Conservation (phyloP, 2,888 invertebrate genomes). For the Drosophila barbarae region DNA sequence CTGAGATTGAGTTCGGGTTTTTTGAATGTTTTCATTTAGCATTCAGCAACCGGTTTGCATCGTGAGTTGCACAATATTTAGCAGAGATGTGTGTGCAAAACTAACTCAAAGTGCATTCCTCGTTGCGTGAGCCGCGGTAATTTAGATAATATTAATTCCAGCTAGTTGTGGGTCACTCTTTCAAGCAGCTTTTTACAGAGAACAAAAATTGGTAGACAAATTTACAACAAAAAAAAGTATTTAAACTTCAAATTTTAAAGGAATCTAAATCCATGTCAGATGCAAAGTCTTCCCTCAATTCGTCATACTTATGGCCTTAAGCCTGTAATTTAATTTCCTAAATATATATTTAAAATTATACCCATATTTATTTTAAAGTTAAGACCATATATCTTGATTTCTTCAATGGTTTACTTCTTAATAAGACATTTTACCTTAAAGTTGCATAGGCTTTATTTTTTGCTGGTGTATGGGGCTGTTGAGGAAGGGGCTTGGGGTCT, state of each 20-base stretch:
- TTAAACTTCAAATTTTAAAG: not conserved
- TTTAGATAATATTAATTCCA: conserved; percentile 48
- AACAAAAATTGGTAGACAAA: not conserved
- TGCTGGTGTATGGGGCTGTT: not conserved
- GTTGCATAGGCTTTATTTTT: not conserved
- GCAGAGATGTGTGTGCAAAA: not conserved
- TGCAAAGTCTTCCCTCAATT: not conserved
- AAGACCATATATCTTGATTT: not conserved
- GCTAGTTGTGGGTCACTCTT: conserved; percentile 60
- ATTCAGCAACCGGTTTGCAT: conserved; percentile 17
- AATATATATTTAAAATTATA: not conserved
- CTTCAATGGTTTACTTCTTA: not conserved
- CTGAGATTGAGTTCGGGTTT: conserved; percentile 19
- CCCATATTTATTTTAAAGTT: not conserved
- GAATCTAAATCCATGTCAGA: not conserved
- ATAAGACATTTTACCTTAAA: not conserved
- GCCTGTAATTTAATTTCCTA: no score
- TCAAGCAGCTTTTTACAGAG: conserved; percentile 13
- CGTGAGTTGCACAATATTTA: conserved; percentile 14
- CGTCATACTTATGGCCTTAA: not conserved
- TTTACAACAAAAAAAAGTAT: no score
- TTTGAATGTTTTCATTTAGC: conserved; percentile 35
- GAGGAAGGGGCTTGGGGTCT: not conserved
- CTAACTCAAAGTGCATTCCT: conserved; percentile 13
- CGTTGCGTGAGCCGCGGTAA: conserved; percentile 48